Conservation (phyloP, 2,797 vertebrate species). For the Darevskia nairensis region DNA sequence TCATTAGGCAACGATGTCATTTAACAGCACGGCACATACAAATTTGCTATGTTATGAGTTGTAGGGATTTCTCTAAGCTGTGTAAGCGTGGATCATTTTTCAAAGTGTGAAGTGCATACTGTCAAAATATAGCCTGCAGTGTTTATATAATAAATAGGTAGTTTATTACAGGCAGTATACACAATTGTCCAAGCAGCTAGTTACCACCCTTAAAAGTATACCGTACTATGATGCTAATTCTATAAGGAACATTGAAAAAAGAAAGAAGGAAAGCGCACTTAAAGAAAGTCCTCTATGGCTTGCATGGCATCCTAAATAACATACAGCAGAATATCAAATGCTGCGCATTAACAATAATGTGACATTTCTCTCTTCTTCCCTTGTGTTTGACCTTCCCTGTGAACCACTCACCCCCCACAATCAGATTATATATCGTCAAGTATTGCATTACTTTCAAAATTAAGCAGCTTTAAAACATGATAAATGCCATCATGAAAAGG, state of each 20-base stretch:
- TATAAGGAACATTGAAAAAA: neutral
- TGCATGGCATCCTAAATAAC: neutral
- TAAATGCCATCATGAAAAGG: neutral
- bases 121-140: slow-evolving; percentile 12
- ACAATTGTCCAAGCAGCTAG: slow-evolving; percentile 7
- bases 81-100: slow-evolving; percentile 22
- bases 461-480: neutral
- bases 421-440: neutral
- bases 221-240: neutral
- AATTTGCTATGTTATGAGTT: neutral
- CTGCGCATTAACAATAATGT: neutral
- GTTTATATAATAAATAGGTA: slow-evolving; percentile 22
- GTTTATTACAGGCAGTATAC: neutral
- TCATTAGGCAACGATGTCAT: neutral
- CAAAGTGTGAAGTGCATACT: slow-evolving; percentile 25
- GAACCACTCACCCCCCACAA: neutral
- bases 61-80: slow-evolving; percentile 13
- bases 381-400: neutral
- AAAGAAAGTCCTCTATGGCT: neutral
- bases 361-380: neutral
- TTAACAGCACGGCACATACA: neutral
- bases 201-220: neutral
- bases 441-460: neutral
- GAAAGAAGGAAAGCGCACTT: neutral
- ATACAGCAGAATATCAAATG: neutral